Evolutionary conservation across 2,888 invertebrate genomes (phyloP).

Genomic region (Drosophila affinis): DNA sequence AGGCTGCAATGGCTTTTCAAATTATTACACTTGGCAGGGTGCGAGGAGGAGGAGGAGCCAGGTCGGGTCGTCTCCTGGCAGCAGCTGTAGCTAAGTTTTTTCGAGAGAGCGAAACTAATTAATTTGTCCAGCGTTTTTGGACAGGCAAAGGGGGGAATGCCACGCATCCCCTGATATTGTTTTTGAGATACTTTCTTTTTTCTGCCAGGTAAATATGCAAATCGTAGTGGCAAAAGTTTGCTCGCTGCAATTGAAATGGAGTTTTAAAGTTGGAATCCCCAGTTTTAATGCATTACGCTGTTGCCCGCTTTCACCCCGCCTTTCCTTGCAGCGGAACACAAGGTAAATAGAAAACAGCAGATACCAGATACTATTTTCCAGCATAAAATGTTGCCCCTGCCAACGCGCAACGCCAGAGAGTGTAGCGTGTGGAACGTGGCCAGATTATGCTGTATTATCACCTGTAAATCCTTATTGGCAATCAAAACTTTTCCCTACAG

Average conservation of each 20-base stretch:
- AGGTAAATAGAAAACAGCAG: slow-evolving; percentile 39
- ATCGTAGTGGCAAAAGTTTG: slow-evolving; percentile 33
- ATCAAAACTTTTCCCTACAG: slow-evolving; percentile 75
- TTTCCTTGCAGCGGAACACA: slow-evolving; percentile 25
- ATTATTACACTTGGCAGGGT: slow-evolving; percentile 34
- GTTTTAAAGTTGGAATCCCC: slow-evolving; percentile 44
- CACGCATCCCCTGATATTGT: slow-evolving; percentile 22
- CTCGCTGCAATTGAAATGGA: slow-evolving; percentile 42
- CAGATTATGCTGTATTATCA: slow-evolving; percentile 80
- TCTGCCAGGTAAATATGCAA: slow-evolving; percentile 35
- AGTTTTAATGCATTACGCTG: slow-evolving; percentile 39
- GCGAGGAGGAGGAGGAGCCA: too few relatives aligned
- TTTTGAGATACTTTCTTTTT: slow-evolving; percentile 29
- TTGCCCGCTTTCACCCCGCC: neutral
- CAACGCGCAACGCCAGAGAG: slow-evolving; percentile 11
- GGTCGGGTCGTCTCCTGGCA: slow-evolving; percentile 14
- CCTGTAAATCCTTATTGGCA: slow-evolving; percentile 82
- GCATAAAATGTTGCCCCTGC: slow-evolving; percentile 28
- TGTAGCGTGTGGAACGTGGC: slow-evolving; percentile 58
- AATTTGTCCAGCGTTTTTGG: slow-evolving; percentile 50
- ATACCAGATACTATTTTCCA: slow-evolving; percentile 36
- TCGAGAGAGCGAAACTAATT: slow-evolving; percentile 56
- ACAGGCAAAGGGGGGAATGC: slow-evolving; percentile 19
- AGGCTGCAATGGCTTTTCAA: slow-evolving; percentile 58
- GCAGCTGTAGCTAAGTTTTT: slow-evolving; percentile 60